Conservation (phyloP, 2,888 invertebrate genomes). For the Stenodema calcarata region DNA sequence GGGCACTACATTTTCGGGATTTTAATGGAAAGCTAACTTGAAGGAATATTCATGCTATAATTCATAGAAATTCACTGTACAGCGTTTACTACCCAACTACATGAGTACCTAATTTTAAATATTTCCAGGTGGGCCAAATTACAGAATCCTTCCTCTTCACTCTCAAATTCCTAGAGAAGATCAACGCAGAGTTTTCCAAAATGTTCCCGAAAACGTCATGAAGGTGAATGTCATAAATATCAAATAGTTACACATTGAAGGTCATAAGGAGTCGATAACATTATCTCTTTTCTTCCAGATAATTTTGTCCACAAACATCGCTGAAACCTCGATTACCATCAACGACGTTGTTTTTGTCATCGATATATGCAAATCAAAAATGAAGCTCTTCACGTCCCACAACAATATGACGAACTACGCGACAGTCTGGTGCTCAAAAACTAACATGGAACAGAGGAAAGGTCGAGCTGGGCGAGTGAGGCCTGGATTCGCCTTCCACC, state of each 20-base stretch:
- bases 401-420: conserved; percentile 99
- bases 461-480: conserved; percentile 95
- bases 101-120: too few species aligned
- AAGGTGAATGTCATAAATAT: conserved; percentile 68
- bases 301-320: conserved; percentile 96
- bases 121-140: conserved; percentile 67
- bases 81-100: too few species aligned
- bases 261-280: not conserved
- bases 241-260: not conserved
- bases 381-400: conserved; percentile 96
- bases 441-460: conserved; percentile 91
- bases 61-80: too few species aligned
- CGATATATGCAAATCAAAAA: conserved; percentile 95
- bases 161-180: conserved; percentile 96
- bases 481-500: conserved; percentile 91
- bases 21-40: too few species aligned
- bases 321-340: conserved; percentile 97
- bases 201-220: conserved; percentile 81
- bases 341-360: conserved; percentile 98
- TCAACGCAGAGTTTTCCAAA: conserved; percentile 90
- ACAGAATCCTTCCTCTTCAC: conserved; percentile 89
- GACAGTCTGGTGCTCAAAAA: conserved; percentile 93
- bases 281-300: conserved; percentile 67
- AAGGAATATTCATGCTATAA: too few species aligned
- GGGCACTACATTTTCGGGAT: too few species aligned